Conservation (phyloP, 2,888 invertebrate genomes). For the Arenicola marina region DNA sequence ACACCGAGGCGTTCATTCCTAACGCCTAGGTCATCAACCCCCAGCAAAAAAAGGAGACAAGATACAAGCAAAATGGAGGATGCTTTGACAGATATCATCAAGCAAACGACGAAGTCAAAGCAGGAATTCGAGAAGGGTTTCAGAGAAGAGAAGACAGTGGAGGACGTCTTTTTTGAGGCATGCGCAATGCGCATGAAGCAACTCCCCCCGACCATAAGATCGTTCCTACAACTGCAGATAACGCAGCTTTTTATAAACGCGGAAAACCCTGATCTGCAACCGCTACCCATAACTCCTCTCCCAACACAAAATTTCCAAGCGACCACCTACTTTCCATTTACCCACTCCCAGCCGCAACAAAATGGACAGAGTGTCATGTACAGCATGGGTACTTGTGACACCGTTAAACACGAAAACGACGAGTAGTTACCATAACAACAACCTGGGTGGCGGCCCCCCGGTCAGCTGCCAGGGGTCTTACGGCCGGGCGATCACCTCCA, state of each 20-base stretch:
- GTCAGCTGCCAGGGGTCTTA: background rate
- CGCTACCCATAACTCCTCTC: background rate
- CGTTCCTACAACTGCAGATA: background rate
- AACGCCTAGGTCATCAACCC: background rate
- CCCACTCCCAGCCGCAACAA: background rate
- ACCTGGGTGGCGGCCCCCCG: too few relatives aligned
- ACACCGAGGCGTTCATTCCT: background rate
- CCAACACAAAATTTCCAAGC: background rate
- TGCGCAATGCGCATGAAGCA: conserved; percentile 6
- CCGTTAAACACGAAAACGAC: too few relatives aligned
- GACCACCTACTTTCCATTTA: too few relatives aligned
- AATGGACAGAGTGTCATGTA: background rate
- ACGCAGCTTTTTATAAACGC: conserved; percentile 8
- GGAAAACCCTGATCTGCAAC: background rate
- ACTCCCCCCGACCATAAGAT: background rate
- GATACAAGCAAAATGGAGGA: background rate
- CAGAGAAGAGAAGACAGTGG: background rate
- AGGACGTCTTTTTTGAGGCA: conserved; percentile 1
- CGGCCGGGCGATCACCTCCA: background rate
- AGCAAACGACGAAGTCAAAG: background rate
- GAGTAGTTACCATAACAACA: background rate
- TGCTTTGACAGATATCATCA: background rate
- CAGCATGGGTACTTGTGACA: background rate
- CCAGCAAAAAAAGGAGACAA: background rate
- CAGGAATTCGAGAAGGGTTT: background rate